Evolutionary conservation across 1,140 invertebrate species (phyloP), one percentile per base, ranked within the genome.

Genomic region (Aricia agestis): DNA sequence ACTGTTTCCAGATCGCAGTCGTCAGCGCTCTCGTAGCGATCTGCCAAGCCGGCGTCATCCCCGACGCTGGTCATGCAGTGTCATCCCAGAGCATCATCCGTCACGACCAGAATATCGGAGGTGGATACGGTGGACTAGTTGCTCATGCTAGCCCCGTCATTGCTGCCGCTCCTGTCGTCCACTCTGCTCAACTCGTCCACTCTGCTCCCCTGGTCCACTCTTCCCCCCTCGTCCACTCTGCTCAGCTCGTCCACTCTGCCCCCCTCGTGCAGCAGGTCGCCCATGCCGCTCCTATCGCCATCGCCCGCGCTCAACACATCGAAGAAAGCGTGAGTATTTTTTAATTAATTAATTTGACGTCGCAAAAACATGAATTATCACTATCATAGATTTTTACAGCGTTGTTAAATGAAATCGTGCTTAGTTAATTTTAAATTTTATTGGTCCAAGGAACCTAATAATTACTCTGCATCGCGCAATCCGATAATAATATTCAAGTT

Each of bases 41-140:
- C 52, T 85, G 85, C 76, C 80, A 85, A 59, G 85, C 82, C 6
- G 87, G 78, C 4, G 59, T 79, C 3, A 78, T 85, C 13, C 77
- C 81, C 6, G 79, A 90, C 7, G 75, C 85, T 32, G 73, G 77
- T 15, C 87, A 87, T 15, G 87, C 86, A 1, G 78, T 91, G 0
- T 91, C 90, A 36, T 88, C 86, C 1, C 90, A 92, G 67, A 90
- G 84, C 78, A 88, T 90, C 70, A 73, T 89, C 19, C 85, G 86
- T 36, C 88, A 91, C 72, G 84, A 89, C 68, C 82, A 90, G 67
- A 80, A 83, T 0, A 59, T 76, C 2, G 78, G 80, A 19, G 78
- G 81, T 19, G 78, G 81, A 52, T 80, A 78, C 11, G 72, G 80
- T n/a, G 78, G 79, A 1, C 57, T 85, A 17, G 69, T 82, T 10